These are phyloP conservation scores for Phataginus tetradactyla DNA, from an alignment of 2,797 vertebrate genomes.

Conservation along the genomic window DNA sequence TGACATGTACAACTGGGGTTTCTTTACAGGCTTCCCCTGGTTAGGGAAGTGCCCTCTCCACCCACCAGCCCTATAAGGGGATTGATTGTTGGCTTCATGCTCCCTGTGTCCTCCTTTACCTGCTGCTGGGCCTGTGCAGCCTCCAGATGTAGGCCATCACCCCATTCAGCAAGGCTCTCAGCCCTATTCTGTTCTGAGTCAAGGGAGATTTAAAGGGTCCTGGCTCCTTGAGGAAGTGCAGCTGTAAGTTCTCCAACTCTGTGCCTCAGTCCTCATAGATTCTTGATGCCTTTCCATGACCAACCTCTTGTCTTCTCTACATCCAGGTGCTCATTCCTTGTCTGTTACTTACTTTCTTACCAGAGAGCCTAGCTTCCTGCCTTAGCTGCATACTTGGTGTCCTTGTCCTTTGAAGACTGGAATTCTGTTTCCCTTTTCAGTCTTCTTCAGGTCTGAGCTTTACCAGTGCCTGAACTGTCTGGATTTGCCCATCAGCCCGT, in stretches of 20 bases:
- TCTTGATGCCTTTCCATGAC: not conserved
- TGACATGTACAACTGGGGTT: not conserved
- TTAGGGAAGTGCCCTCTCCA: not conserved
- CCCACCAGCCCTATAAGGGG: not conserved
- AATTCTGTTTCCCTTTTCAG: slow-evolving; percentile 26
- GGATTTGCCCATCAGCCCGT: not conserved
- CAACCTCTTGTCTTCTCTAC: not conserved
- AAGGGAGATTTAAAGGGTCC: not conserved
- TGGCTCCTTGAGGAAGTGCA: not conserved
- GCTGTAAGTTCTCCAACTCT: not conserved
- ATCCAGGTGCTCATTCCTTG: not conserved
- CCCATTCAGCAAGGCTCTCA: not conserved
- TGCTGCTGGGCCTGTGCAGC: not conserved
- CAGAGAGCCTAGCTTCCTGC: not conserved
- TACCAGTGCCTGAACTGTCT: not conserved
- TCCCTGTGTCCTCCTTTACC: not conserved
- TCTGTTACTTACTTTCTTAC: not conserved
- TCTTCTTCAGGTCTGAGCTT: not conserved
- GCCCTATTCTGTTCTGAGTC: not conserved
- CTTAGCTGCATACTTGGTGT: not conserved
- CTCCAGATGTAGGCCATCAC: not conserved
- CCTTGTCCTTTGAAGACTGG: not conserved
- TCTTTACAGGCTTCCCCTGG: not conserved
- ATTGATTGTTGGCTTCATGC: not conserved
- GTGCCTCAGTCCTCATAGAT: not conserved